These are phyloP conservation scores for Drosophila seguyi DNA, from an alignment of 1,140 invertebrate genomes.

Conservation along the genomic window DNA sequence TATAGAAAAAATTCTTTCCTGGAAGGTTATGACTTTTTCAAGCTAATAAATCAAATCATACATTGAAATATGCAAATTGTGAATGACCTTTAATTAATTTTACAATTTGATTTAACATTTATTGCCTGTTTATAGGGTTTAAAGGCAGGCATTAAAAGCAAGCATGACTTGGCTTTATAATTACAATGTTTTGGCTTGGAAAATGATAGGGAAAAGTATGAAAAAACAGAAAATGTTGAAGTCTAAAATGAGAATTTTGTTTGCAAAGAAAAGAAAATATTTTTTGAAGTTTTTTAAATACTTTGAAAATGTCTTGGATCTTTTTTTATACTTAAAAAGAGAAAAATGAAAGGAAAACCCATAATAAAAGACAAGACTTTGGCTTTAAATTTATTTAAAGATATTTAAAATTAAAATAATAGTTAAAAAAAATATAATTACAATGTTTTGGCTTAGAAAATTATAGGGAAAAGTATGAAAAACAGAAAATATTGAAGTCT, in stretches of 20 bases:
- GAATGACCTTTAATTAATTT: neutral
- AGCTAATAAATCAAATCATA: neutral
- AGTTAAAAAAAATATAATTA: neutral
- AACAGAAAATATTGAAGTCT: too few relatives aligned
- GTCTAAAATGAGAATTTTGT: too few relatives aligned
- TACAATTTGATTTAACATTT: slow-evolving; percentile 2
- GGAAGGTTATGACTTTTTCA: neutral
- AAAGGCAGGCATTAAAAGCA: neutral
- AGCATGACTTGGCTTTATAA: neutral
- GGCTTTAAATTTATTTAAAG: neutral
- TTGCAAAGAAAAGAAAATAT: too few relatives aligned
- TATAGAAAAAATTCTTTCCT: neutral
- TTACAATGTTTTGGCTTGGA: too few relatives aligned
- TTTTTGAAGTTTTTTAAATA: too few relatives aligned
- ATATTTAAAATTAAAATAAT: neutral
- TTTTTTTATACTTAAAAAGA: neutral
- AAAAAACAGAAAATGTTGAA: neutral
- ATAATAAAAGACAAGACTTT: neutral
- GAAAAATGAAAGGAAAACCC: neutral
- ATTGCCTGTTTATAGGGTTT: neutral
- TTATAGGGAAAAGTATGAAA: neutral
- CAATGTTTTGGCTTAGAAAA: neutral
- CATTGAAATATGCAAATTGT: slow-evolving; percentile 7
- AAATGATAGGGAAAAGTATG: neutral
- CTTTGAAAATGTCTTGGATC: too few relatives aligned